These are phyloP conservation scores for Alfaro cultratus DNA, from an alignment of 2,797 vertebrate genomes.

Conservation along the genomic window DNA sequence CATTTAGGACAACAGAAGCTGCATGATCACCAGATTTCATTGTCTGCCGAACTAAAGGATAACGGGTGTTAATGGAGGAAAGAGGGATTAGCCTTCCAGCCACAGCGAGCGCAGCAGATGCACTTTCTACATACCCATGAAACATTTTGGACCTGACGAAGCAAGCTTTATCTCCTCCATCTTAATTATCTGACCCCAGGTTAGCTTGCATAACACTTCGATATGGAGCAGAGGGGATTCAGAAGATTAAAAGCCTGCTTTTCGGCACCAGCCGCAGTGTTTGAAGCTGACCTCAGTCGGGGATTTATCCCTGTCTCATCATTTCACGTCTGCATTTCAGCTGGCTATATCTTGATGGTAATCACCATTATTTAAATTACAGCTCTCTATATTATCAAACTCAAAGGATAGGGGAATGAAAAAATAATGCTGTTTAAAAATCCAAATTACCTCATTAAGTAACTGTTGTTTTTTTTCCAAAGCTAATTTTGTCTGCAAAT, in stretches of 20 bases:
- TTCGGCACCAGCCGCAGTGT: conserved; percentile 58
- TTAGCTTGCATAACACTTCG: conserved; percentile 72
- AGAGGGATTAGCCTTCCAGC: conserved; percentile 61
- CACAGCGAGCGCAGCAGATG: conserved; percentile 45
- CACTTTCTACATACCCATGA: conserved; percentile 52
- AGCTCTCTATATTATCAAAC: conserved; percentile 49
- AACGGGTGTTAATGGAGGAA: conserved; percentile 56
- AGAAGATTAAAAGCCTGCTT: conserved; percentile 72
- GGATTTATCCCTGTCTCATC: conserved; percentile 59
- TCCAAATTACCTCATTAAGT: conserved; percentile 64
- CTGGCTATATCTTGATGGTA: conserved; percentile 42
- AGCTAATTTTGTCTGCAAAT: conserved; percentile 51
- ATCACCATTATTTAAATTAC: conserved; percentile 64
- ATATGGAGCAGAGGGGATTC: conserved; percentile 71
- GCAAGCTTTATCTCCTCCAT: conserved; percentile 69
- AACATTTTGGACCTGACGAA: conserved; percentile 66
- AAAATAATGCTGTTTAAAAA: conserved; percentile 38
- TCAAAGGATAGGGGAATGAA: conserved; percentile 12
- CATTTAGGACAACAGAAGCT: conserved; percentile 48
- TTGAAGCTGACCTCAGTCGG: conserved; percentile 65
- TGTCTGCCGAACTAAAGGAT: conserved; percentile 33
- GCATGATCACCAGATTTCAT: conserved; percentile 38
- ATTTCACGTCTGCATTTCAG: conserved; percentile 58
- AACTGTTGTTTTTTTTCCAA: conserved; percentile 24
- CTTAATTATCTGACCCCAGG: conserved; percentile 78